Evolutionary conservation across 2,113 vertebrate genomes (phyloP).

Genomic region (Ictalurus punctatus): DNA sequence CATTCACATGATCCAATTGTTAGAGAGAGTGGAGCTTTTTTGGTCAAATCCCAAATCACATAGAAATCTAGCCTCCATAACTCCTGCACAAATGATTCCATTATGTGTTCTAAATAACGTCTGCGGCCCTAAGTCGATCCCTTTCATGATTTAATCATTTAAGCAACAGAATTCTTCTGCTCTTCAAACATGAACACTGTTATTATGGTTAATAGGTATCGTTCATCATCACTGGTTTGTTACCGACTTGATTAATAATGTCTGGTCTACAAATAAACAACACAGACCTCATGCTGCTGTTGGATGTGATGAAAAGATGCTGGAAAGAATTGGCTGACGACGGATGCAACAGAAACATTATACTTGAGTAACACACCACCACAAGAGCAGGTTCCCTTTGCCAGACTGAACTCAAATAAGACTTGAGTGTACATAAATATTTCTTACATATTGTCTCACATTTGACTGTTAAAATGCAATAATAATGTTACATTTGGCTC

Average conservation of each 20-base stretch:
- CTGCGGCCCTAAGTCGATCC: slow-evolving; percentile 54
- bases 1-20: slow-evolving; percentile 15
- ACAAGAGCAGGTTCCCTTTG: slow-evolving; percentile 8
- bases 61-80: slow-evolving; percentile 19
- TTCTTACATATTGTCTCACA: background rate
- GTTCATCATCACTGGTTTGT: slow-evolving; percentile 61
- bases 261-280: slow-evolving; percentile 59
- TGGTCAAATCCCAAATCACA: slow-evolving; percentile 8
- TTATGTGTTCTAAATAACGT: slow-evolving; percentile 11
- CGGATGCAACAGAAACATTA: slow-evolving; percentile 14
- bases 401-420: background rate
- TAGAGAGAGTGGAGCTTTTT: background rate
- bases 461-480: background rate
- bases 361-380: background rate
- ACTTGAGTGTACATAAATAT: background rate
- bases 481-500: background rate
- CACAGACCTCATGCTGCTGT: slow-evolving; percentile 12
- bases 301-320: slow-evolving; percentile 21
- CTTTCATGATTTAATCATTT: slow-evolving; percentile 49
- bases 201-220: slow-evolving; percentile 59
- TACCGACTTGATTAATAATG: slow-evolving; percentile 66
- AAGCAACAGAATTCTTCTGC: slow-evolving; percentile 38
- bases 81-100: background rate
- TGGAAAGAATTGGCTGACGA: slow-evolving; percentile 3
- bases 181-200: slow-evolving; percentile 51